These are phyloP conservation scores for Perdita meconis DNA, from an alignment of 2,888 invertebrate species.

Conservation along the genomic window DNA sequence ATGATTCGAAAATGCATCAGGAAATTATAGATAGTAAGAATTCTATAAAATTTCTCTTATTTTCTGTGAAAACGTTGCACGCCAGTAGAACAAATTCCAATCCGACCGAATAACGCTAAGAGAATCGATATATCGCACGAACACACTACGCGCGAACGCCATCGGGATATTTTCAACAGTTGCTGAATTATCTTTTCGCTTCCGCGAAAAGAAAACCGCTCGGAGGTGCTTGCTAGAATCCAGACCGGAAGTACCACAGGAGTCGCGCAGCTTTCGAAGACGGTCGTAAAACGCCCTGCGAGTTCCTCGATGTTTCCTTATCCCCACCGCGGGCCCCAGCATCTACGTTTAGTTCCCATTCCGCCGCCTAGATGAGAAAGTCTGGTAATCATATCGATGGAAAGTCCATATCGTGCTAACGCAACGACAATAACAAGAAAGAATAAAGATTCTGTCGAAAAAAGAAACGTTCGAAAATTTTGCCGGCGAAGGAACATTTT, in stretches of 20 bases:
- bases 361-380: constrained; percentile 58
- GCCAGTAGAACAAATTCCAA: not conserved
- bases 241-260: constrained; percentile 66
- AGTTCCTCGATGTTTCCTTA: constrained; percentile 63
- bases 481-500: not conserved
- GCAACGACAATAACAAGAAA: not conserved
- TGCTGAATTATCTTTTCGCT: constrained; percentile 46
- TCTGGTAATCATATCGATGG: constrained; percentile 51
- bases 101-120: not conserved
- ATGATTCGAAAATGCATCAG: too few species aligned
- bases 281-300: constrained; percentile 69
- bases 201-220: constrained; percentile 54
- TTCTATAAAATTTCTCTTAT: not conserved
- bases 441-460: not conserved
- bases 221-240: constrained; percentile 54
- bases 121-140: not conserved
- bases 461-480: not conserved
- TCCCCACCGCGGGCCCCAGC: constrained; percentile 56
- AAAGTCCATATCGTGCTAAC: constrained; percentile 27
- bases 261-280: constrained; percentile 70
- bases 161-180: constrained; percentile 32
- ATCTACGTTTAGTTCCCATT: constrained; percentile 42
- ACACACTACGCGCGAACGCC: not conserved
- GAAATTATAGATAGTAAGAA: too few species aligned
- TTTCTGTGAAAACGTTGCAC: not conserved